A percentile compares a stretch with the other conserved stretches of the same genome.
These are phyloP conservation scores for Drosophila melanica DNA, from an alignment of 1,140 invertebrate genomes.

Conservation along the genomic window DNA sequence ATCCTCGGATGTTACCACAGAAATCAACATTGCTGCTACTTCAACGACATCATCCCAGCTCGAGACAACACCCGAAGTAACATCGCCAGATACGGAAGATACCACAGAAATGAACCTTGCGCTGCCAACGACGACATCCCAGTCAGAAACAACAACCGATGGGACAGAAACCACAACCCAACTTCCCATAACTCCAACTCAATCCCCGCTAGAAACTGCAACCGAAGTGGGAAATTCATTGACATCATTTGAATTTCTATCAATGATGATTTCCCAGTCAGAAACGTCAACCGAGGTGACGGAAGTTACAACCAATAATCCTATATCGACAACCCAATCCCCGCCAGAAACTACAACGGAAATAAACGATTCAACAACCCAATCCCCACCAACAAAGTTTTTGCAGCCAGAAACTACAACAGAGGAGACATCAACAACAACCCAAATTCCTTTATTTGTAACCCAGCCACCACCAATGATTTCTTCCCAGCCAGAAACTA, in stretches of 20 bases:
- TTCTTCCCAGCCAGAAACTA: not conserved
- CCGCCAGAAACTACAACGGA: conserved; percentile 2
- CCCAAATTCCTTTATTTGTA: not conserved
- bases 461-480: not conserved
- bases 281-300: not conserved
- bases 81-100: not conserved
- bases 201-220: not conserved
- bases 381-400: not conserved
- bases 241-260: not conserved
- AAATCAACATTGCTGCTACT: not conserved
- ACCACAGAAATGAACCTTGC: not conserved
- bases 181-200: not conserved
- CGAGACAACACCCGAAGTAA: conserved; percentile 7
- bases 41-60: not conserved
- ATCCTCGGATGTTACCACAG: not conserved
- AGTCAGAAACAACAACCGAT: not conserved
- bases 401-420: not conserved
- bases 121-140: not conserved
- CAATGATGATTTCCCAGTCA: not conserved
- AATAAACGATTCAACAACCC: not conserved
- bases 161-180: not conserved
- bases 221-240: not conserved
- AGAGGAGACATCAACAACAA: not conserved
- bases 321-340: not conserved
- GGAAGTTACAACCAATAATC: not conserved